Evolutionary conservation across 2,113 vertebrate genomes (phyloP), one percentile per base, ranked within the genome.

Genomic region (Bubo bubo): DNA sequence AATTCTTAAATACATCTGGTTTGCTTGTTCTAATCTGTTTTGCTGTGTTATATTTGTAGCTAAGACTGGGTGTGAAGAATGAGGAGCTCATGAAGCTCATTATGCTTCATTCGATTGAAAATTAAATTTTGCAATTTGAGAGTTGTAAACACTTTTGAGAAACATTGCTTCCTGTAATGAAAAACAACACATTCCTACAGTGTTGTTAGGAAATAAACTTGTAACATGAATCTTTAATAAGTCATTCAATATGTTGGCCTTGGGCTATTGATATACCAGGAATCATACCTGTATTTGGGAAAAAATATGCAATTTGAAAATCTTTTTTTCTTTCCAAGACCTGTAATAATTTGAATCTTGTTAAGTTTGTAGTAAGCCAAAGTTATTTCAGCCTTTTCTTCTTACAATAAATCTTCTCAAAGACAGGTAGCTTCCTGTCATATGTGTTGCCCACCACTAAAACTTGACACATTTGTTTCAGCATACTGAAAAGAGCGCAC

Each of bases 221-320:
- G 7, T 95, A 80, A 71, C 86, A 95, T 97, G 91, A 96, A 97
- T 97, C 87, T 97, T 97, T 97, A 96, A 97, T 95, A 96, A 73
- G 75, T 96, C 30, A 20, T 96, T 97, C 81, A 92, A 88, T 94
- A 83, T 71, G 74, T 95, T 95, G 58, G 63, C 94, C 90, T 86
- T 88, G 76, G 85, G 91, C 90, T 97, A 87, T 86, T 97, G 95
- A 89, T 77, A 97, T 30, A 89, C 59, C 73, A 93, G 35, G 43
- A 92, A 83, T 55, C 19, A 10, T 81, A 97, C 76, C 86, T 93
- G 67, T n/a, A 56, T 55, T 84, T 92, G 94, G 81, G 85, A 96
- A 84, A 92, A 95, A 92, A 62, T 30, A 60, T 86, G 43, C 68
- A 76, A 85, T 97, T 91, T 95, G 62, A 56, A 96, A 95, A 86